Evolutionary conservation across 2,888 invertebrate genomes (phyloP).

Genomic region (Leptothorax acervorum): DNA sequence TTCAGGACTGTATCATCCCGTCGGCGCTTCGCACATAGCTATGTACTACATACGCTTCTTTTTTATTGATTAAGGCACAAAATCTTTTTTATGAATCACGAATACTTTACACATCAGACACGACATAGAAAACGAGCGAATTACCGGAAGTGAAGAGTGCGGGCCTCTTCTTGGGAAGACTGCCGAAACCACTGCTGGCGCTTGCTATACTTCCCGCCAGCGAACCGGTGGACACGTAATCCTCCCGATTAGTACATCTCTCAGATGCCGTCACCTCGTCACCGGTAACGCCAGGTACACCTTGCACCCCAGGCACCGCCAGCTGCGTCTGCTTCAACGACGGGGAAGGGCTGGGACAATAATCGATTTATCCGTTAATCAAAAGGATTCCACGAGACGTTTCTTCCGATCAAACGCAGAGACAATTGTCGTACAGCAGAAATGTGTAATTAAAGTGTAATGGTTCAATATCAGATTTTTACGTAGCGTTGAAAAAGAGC

Average conservation of each 20-base stretch:
- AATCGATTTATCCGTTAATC: conserved; percentile 43
- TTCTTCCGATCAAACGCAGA: neutral
- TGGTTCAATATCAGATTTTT: neutral
- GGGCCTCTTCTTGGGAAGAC: conserved; percentile 92
- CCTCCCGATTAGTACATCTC: conserved; percentile 86
- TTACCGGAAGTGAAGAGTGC: conserved; percentile 87
- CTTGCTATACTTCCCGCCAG: conserved; percentile 89
- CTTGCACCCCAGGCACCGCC: conserved; percentile 84
- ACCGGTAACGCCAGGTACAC: conserved; percentile 79
- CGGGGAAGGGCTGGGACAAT: conserved; percentile 88
- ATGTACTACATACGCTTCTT: neutral
- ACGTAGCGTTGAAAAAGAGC: neutral
- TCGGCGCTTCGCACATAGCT: neutral
- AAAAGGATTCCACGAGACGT: conserved; percentile 18
- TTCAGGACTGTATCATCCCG: neutral
- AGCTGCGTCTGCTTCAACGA: conserved; percentile 88
- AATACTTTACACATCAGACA: neutral
- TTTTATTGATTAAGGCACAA: neutral
- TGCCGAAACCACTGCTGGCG: conserved; percentile 95
- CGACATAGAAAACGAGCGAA: neutral
- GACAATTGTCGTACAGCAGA: neutral
- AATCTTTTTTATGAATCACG: neutral
- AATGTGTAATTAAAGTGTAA: neutral
- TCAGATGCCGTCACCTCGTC: conserved; percentile 81
- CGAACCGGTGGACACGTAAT: conserved; percentile 88